Conservation (phyloP, 2,113 vertebrate species). For the Smithornis capensis region DNA sequence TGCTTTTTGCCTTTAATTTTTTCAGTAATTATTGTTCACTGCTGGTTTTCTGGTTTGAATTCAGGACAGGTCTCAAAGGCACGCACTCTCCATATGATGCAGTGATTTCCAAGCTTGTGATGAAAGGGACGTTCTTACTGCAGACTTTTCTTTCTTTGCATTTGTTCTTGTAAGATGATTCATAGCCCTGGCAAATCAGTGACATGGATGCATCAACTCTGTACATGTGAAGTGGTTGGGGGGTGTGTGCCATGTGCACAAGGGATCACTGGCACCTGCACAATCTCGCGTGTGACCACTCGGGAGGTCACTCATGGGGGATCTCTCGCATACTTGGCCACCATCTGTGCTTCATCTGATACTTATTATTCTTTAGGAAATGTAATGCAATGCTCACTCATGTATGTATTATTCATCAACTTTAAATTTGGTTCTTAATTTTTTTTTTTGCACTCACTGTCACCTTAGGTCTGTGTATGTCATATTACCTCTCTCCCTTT, state of each 20-base stretch:
- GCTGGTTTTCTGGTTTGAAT: background rate
- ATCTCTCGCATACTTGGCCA: background rate
- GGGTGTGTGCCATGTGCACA: background rate
- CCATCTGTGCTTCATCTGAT: background rate
- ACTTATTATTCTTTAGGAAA: background rate
- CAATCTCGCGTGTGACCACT: rapidly evolving
- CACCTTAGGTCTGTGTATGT: background rate
- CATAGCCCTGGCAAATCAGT: background rate
- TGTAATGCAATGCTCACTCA: too few species aligned
- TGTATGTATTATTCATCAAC: background rate
- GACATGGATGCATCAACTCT: rapidly evolving
- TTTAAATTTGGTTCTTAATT: background rate
- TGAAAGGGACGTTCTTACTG: background rate
- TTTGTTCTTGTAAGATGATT: background rate
- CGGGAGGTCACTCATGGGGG: background rate
- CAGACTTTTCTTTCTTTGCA: background rate
- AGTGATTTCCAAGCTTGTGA: background rate
- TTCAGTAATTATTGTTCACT: background rate
- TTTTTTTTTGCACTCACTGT: background rate
- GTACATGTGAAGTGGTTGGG: rapidly evolving
- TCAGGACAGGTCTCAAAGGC: background rate
- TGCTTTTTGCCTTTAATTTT: background rate
- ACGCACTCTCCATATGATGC: background rate
- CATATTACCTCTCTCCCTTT: background rate
- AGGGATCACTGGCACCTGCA: background rate